Evolutionary conservation across 2,888 invertebrate genomes (phyloP), one percentile per base, ranked within the genome.

Genomic region (Pseudococcus jackbeardsleyi): DNA sequence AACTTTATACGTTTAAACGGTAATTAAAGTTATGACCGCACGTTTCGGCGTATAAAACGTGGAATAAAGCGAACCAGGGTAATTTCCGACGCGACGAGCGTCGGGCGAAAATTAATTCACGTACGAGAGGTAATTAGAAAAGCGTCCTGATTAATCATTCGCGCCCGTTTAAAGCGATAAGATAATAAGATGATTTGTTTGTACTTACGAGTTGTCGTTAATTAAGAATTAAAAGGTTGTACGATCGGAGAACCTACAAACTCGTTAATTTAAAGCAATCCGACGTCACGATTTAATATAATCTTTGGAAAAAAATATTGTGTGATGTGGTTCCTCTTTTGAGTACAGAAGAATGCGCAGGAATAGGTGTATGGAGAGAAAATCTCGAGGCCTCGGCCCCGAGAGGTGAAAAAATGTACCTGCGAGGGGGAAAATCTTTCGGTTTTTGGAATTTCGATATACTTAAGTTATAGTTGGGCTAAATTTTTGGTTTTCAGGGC

Each of bases 61-160:
- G 26, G 59, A 59, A 59, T 59, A 19, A 59, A 59, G 59, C 9
- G 59, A 19, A 19, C 19, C 19, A 19, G 19, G 9, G 15, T 72
- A 72, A 72, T 72, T 72, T 72, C 68, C 68, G 68, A 72, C 33
- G 33, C 46, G 46, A 46, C 46, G 46, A 46, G 8, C 46, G 9
- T 11, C 46, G 46, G 9, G 46, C 33, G 68, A 72, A 72, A 72
- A 72, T 72, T 72, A 72, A 33, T 72, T 72, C 68, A 72, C 68
- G 68, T 72, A 72, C 68, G 26, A 33, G 68, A 22, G 68, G 68
- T 72, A 72, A 72, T 72, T 72, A 72, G 68, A 72, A 72, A 72
- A 33, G 15, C 68, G 33, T 6, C 3, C 68, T 72, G 68, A 72
- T 72, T 72, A 72, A 72, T 72, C 33, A 33, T 72, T 72, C 68